phyloP scores from a whole-genome alignment of 2,888 invertebrate genomes.

The Drosophila tripunctata region DNA sequence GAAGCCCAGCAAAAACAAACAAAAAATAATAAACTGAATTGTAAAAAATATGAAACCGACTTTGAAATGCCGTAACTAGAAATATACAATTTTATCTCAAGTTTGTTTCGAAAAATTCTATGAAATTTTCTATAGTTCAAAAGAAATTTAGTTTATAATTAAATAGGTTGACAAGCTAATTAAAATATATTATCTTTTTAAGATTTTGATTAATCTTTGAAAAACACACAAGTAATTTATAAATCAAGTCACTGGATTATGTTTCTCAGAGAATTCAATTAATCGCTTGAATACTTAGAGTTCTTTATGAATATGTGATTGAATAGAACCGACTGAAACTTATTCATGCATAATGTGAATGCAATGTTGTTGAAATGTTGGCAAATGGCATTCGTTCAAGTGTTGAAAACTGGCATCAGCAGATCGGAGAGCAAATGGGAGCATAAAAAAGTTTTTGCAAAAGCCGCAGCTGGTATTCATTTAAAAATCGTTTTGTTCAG shows the following conservation, averaged over 20 bases:
- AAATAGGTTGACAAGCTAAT: too few species aligned
- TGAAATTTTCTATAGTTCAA: too few species aligned
- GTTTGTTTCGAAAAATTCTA: too few species aligned
- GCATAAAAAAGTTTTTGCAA: conserved; percentile 17
- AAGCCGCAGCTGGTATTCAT: conserved; percentile 30
- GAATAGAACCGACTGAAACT: conserved; percentile 19
- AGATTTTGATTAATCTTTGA: too few species aligned
- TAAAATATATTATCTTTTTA: too few species aligned
- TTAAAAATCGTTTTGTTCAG: conserved; percentile 47
- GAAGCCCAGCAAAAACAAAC: conserved; percentile 51
- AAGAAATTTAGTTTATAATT: too few species aligned
- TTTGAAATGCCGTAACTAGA: neutral
- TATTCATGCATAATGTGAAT: conserved; percentile 28
- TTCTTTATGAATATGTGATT: neutral
- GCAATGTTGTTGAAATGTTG: conserved; percentile 4
- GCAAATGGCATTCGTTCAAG: conserved; percentile 33
- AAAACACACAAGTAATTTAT: neutral
- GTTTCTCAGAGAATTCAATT: neutral
- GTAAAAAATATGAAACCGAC: too few species aligned
- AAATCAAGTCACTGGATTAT: neutral
- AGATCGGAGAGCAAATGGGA: conserved; percentile 10
- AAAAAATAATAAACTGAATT: neutral
- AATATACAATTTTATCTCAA: too few species aligned
- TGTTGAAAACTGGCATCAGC: conserved; percentile 16
- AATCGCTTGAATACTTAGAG: too few species aligned